These are phyloP conservation scores for Nesoenas mayeri DNA, from an alignment of 2,113 vertebrate genomes.

Conservation along the genomic window DNA sequence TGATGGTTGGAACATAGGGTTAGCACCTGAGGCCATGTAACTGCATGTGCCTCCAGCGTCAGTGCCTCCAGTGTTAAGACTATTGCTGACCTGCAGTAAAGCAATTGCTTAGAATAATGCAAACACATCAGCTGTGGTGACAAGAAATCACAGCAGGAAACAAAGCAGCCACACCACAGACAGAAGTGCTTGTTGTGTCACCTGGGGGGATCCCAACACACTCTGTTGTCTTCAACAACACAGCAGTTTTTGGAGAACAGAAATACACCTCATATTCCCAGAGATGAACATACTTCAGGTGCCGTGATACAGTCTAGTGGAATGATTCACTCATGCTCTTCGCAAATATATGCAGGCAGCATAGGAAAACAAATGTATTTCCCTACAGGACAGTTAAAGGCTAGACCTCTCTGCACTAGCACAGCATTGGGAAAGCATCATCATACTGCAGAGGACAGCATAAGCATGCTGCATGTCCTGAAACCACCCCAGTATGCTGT, in stretches of 20 bases:
- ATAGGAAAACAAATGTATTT: background rate
- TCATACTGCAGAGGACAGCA: background rate
- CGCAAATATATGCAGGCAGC: background rate
- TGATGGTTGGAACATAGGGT: background rate
- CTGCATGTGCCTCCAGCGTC: background rate
- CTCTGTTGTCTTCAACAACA: background rate
- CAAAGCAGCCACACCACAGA: background rate
- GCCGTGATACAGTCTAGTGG: background rate
- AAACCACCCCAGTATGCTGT: background rate
- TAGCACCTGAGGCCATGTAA: background rate
- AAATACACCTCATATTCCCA: background rate
- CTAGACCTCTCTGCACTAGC: background rate
- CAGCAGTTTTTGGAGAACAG: background rate
- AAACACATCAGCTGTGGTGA: background rate
- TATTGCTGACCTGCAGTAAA: constrained; percentile 2
- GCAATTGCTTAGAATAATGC: background rate
- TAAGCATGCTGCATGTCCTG: background rate
- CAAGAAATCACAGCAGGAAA: background rate
- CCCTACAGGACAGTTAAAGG: background rate
- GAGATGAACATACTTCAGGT: background rate
- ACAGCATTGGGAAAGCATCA: background rate
- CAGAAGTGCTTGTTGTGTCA: background rate
- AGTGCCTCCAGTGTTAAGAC: background rate
- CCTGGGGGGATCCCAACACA: background rate
- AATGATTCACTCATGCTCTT: background rate